phyloP scores from a whole-genome alignment of 2,113 vertebrate genomes.

The Sinocyclocheilus grahami region DNA sequence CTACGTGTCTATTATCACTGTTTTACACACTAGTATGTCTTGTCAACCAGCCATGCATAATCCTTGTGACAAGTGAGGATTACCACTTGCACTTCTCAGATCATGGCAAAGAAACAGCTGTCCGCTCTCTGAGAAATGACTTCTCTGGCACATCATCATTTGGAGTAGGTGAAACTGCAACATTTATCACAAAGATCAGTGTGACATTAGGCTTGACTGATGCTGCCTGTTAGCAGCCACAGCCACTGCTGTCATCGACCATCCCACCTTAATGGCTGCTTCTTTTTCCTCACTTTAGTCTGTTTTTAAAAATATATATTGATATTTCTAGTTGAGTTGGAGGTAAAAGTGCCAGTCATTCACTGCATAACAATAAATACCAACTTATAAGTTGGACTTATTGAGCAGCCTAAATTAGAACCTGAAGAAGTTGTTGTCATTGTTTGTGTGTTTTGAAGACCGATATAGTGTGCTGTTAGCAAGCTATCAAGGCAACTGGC shows the following conservation, averaged over 20 bases:
- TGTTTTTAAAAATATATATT: background rate
- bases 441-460: conserved; percentile 39
- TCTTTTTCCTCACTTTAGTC: background rate
- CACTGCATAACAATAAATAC: background rate
- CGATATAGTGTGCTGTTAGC: conserved; percentile 5
- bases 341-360: background rate
- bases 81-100: background rate
- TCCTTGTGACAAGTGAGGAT: conserved; percentile 22
- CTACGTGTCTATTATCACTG: background rate
- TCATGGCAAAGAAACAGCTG: background rate
- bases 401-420: conserved; percentile 23
- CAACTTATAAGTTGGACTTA: background rate
- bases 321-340: conserved; percentile 1
- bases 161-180: conserved; percentile 39
- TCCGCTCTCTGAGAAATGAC: conserved; percentile 45
- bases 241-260: conserved; percentile 21
- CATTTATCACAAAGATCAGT: conserved; percentile 55
- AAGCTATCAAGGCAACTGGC: conserved; percentile 19
- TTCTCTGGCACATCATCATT: conserved; percentile 37
- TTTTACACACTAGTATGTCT: background rate
- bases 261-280: background rate
- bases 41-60: background rate
- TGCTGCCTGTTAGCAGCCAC: conserved; percentile 34
- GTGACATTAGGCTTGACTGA: conserved; percentile 54
- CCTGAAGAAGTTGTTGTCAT: background rate